Evolutionary conservation across 2,113 vertebrate genomes (phyloP).

Genomic region (Cynocephalus volans): DNA sequence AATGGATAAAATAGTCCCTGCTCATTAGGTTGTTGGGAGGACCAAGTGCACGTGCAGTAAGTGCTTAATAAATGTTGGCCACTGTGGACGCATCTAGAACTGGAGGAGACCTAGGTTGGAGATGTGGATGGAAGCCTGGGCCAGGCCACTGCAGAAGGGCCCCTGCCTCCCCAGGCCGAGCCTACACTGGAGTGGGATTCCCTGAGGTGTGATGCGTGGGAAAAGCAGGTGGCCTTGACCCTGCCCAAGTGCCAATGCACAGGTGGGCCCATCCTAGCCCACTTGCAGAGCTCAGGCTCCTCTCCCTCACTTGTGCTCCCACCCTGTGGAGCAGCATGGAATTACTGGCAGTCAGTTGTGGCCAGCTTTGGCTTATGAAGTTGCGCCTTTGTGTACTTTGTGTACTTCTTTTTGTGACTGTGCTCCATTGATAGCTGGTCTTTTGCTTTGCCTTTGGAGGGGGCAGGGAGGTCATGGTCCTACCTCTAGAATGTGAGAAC

Average conservation of each 20-base stretch:
- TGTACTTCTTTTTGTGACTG: neutral
- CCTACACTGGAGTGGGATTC: neutral
- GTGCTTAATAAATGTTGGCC: neutral
- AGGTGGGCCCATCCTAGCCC: neutral
- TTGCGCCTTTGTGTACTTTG: too few species aligned
- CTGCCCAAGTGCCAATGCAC: neutral
- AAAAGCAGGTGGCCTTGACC: neutral
- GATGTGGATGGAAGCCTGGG: neutral
- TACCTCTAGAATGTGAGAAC: conserved; percentile 6
- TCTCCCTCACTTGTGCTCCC: neutral
- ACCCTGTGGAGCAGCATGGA: neutral
- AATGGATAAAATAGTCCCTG: too few species aligned
- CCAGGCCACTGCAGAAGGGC: neutral
- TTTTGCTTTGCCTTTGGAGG: neutral
- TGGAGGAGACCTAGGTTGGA: neutral
- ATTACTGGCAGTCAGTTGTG: neutral
- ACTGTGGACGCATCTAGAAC: neutral
- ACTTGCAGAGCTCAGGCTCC: neutral
- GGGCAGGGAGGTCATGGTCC: neutral
- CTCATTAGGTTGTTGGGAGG: neutral
- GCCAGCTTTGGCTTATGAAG: neutral
- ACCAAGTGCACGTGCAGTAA: neutral
- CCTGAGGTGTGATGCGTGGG: neutral
- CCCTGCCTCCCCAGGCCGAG: neutral
- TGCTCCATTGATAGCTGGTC: neutral